Evolutionary conservation across 1,140 invertebrate genomes (phyloP).

Genomic region (Paraescarpia echinospica): DNA sequence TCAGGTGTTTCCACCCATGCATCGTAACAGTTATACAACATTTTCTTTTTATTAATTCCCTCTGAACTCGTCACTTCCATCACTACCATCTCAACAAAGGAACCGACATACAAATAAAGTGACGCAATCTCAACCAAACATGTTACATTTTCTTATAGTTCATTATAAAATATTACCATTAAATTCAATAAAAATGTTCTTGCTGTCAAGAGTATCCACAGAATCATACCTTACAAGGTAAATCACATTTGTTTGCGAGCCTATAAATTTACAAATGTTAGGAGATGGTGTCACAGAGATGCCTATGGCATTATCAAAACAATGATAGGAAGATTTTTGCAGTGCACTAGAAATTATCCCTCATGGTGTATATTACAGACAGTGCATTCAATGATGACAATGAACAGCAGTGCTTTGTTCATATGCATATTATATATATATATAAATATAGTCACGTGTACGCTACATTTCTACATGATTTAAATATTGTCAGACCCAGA

Average conservation of each 20-base stretch:
- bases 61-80: neutral
- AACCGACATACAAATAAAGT: neutral
- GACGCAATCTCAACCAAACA: neutral
- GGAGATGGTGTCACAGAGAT: neutral
- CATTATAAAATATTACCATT: neutral
- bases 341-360: neutral
- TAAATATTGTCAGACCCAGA: neutral
- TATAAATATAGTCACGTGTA: constrained; percentile 14
- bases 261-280: neutral
- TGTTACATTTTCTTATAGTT: neutral
- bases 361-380: neutral
- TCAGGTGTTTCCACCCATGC: neutral
- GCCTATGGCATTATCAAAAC: neutral
- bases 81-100: neutral
- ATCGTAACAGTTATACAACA: neutral
- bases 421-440: constrained; percentile 11
- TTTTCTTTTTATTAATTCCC: neutral
- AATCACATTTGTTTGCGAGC: neutral
- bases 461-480: constrained; percentile 5
- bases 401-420: neutral
- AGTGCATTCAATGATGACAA: neutral
- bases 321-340: neutral
- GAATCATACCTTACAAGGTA: neutral
- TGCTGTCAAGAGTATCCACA: neutral
- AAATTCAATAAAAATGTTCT: neutral